Evolutionary conservation across 2,797 vertebrate species (phyloP), one percentile per base, ranked within the genome.

Genomic region (Aeoliscus strigatus): DNA sequence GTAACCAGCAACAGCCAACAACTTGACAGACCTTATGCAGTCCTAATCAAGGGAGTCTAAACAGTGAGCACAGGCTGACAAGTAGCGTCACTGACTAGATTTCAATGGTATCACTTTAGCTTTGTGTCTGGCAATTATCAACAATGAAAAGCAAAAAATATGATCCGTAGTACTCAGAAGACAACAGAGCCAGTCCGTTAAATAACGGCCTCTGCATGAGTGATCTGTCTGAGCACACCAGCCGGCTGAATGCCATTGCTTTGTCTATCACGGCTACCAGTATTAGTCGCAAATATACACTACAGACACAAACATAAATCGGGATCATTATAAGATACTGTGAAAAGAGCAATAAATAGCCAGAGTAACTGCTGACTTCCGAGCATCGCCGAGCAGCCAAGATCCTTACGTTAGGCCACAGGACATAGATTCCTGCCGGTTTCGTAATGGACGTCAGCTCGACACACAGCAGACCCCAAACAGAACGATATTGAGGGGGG

Each of bases 371-470:
- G 52, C 44, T 66, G 51, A 42, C 55, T 29, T 66, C 32, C 45
- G 52, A 60, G 45, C 53, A 51, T 51, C 54, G 70, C 39, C 58
- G 58, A 65, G 27, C 33, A 77, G 65, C 63, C 50, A 67, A 64
- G 44, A 66, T 60, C 59, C 50, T 58, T 54, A 67, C 53, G 60
- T 75, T 80, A 79, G 79, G 79, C 82, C 79, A 81, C 63, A 67
- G 70, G 66, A 66, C 65, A 75, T 39, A 58, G 65, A 69, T 69
- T 74, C 70, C 49, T 70, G 65, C 59, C 66, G 68, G 54, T 75
- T 79, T 72, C 65, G 65, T 60, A 69, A 76, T 59, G 66, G 66
- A 73, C 61, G 56, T 60, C 41, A 47, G 28, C 37, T 38, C 37
- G 9, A 9, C 42, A 52, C 33, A 48, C 7, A 40, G 25, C 29